Evolutionary conservation across 2,888 invertebrate genomes (phyloP), one percentile per base, ranked within the genome.

Genomic region (Phengaris arion): DNA sequence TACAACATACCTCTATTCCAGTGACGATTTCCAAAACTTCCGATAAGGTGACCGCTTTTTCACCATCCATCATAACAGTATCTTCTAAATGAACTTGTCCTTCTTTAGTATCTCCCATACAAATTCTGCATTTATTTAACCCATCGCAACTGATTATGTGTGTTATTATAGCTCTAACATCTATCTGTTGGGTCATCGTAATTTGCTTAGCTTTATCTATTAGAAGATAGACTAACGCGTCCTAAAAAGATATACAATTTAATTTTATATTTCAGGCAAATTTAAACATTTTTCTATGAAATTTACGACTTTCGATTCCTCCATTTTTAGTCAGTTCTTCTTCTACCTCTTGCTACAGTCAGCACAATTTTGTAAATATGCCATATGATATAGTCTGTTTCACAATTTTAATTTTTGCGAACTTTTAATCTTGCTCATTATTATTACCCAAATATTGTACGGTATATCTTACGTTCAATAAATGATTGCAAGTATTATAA

Each of bases 81-180:
- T 93, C 93, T 76, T 87, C 87, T 59, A 93, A 86, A 78, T 88
- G 88, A 48, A 93, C 92, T 82, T 90, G 92, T 6, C 93, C 93
- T 78, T 93, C 91, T 2, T 87, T 83, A 0, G 93, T 93, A 76
- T 91, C 92, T 2, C 93, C 92, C 91, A 93, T 88, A 79, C 93
- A 93, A 80, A 93, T 93, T 81, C 93, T 85, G 80, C 93, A 93
- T 87, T 86, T 90, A 77, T 93, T 88, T 68, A 84, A 82, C 4
- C 93, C 93, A 79, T 93, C 93, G 78, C 93, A 92, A 77, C 86
- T 85, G 48, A 93, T 87, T 77, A 93, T 89, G 80, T 93, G 93
- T n/a, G 93, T 92, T 77, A 93, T 86, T 77, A 93, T 83, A 7
- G 93, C 91, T 79, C 91, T 93, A 57, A 93, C 82, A 79, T 93